Conservation (phyloP, 35 echinoderm and acorn worm species). For the Patiria miniata region DNA sequence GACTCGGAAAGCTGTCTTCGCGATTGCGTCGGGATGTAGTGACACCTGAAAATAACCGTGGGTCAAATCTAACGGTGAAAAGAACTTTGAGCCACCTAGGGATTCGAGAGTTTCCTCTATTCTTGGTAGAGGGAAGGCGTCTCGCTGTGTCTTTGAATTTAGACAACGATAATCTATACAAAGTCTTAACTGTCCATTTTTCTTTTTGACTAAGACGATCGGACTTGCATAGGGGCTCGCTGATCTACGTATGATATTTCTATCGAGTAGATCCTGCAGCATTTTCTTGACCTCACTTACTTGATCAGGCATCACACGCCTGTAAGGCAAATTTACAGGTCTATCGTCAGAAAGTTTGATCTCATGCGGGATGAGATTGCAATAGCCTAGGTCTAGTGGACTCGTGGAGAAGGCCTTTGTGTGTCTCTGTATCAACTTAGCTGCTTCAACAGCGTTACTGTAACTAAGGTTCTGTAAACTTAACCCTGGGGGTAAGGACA, state of each 20-base stretch:
- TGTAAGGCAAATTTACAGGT: constrained; percentile 13
- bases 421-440: neutral
- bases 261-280: constrained; percentile 36
- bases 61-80: constrained; percentile 42
- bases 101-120: constrained; percentile 56
- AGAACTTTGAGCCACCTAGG: constrained; percentile 41
- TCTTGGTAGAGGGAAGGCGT: constrained; percentile 36
- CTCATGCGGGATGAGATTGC: neutral
- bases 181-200: constrained; percentile 28
- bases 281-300: constrained; percentile 24
- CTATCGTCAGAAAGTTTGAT: constrained; percentile 38
- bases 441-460: neutral
- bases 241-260: constrained; percentile 47
- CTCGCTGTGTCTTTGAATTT: neutral
- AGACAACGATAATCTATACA: constrained; percentile 9
- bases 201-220: constrained; percentile 53
- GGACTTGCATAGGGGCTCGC: constrained; percentile 47
- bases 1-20: constrained; percentile 46
- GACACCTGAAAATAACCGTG: constrained; percentile 60
- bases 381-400: neutral
- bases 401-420: neutral
- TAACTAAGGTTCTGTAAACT: neutral
- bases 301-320: constrained; percentile 5
- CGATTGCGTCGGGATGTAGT: constrained; percentile 38
- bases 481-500: neutral